phyloP scores from a whole-genome alignment of 1,140 invertebrate genomes.

The Ceratina australensis region DNA sequence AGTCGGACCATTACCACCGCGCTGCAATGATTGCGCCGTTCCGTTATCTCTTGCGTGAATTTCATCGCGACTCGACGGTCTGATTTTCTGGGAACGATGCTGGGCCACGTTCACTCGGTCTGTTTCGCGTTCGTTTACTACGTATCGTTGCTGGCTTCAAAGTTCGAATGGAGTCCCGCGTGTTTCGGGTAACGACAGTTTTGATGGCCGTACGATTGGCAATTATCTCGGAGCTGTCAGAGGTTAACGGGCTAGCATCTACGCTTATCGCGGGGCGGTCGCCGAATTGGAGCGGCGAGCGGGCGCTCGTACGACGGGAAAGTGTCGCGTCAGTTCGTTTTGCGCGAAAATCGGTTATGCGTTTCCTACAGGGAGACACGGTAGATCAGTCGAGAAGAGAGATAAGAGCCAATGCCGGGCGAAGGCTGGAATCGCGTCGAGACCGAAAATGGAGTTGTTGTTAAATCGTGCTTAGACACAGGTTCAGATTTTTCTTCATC shows the following conservation, averaged over 20 bases:
- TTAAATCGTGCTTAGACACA: neutral
- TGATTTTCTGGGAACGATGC: too few relatives aligned
- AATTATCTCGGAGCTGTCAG: constrained; percentile 8
- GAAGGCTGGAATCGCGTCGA: neutral
- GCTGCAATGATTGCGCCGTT: neutral
- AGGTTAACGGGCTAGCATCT: constrained; percentile 18
- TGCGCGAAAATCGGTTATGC: neutral
- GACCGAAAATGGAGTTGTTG: neutral
- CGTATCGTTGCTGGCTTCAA: neutral
- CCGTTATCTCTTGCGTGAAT: neutral
- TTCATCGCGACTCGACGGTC: neutral
- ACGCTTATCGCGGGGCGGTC: neutral
- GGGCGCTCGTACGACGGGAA: neutral
- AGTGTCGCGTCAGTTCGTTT: neutral
- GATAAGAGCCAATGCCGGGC: constrained; percentile 10
- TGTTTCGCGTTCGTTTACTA: neutral
- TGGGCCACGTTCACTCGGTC: neutral
- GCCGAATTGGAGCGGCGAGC: neutral
- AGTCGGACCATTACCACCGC: neutral
- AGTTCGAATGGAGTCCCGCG: neutral
- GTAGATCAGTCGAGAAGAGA: neutral
- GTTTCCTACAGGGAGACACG: neutral
- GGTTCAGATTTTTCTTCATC: constrained; percentile 8
- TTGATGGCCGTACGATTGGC: neutral
- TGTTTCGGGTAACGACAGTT: neutral